Base-by-base conservation (phyloP, 1,140 invertebrate genomes). In the Sipha flava region DNA sequence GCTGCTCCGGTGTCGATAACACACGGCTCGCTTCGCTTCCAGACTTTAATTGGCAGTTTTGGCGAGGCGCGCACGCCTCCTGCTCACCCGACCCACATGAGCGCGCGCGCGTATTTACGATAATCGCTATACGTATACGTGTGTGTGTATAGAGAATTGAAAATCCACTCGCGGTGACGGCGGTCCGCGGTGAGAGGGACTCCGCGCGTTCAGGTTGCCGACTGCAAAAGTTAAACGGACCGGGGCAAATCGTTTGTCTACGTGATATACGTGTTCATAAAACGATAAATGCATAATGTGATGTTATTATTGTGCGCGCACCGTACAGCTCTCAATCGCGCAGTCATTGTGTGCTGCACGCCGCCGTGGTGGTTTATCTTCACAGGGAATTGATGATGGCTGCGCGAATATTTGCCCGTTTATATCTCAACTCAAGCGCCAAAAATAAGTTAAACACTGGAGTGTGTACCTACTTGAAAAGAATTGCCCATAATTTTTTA, bases 41-140 rank as follows among this genome's bases (percentile, higher is more conserved):
- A 45, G 72, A 59, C 72, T 77, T 77, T 77, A 77, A 77, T 77
- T 77, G 72, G 72, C 72, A 77, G 72, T 77, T 75, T 77, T 59
- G 34, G 29, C 31, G 52, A 40, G n/a, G n/a, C 52, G 49, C 72
- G 34, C 72, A 54, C 72, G 72, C 72, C 72, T 59, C 16, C 23
- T 45, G 45, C 62, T 45, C 23, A 16, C 66, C 23, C 64, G 12
- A 43, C n/a, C n/a, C n/a, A n/a, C n/a, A n/a, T n/a, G n/a, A n/a
- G n/a, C n/a, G n/a, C 21, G 64, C 1, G 37, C 37, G 40, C 66
- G 66, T 29, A 40, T 45, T 10, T 7, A 66, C 31, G 66, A 70
- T 70, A 70, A 77, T 77, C 72, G 52, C 52, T 75, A n/a, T 14
- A 18, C 14, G 14, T 45, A 45, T 45, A 45, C 12, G 14, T 45